Evolutionary conservation across 2,888 invertebrate genomes (phyloP), one percentile per base, ranked within the genome.

Genomic region (Diarsia rubi): DNA sequence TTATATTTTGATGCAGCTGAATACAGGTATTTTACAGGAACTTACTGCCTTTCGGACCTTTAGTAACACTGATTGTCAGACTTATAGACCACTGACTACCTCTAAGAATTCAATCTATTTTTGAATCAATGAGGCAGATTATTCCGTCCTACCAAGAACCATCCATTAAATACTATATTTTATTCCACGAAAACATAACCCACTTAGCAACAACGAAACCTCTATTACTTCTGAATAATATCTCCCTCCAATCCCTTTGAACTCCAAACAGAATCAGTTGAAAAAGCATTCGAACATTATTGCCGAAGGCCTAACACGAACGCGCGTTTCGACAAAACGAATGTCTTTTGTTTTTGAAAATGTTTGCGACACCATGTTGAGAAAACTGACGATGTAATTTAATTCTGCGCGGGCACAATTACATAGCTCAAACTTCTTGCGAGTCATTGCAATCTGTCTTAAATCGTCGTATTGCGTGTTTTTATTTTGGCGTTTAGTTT

Each of bases 191-290:
- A 64, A 52, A 24, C 19, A 78, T 65, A 79, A 63, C 52, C 65
- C n/a, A 47, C 75, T 81, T 62, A 75, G 24, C 11, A 54, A 45
- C 16, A 24, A 59, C 37, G 27, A 73, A 66, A 45, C 49, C 82
- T 49, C 44, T 68, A 68, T 63, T 75, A 81, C 21, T 66, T 62
- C 54, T 31, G 68, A 79, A 69, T 74, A 83, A 79, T 79, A 59
- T 37, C 37, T 45, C 21, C 54, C 37, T 37, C 37, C 37, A 6
- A 64, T 31, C 31, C 45, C 16, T 52, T 70, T 62, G 69, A 69
- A 64, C 27, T 73, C 54, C 1, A 57, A 77, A 69, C 62, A 73
- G 62, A 83, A 86, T 84, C 64, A 86, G 84, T 78, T 68, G 74
- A 66, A 74, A 81, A 83, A 86, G 64, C 69, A 68, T 78, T 71